phyloP scores from a whole-genome alignment of 2,113 vertebrate genomes.

The Chinchilla lanigera region DNA sequence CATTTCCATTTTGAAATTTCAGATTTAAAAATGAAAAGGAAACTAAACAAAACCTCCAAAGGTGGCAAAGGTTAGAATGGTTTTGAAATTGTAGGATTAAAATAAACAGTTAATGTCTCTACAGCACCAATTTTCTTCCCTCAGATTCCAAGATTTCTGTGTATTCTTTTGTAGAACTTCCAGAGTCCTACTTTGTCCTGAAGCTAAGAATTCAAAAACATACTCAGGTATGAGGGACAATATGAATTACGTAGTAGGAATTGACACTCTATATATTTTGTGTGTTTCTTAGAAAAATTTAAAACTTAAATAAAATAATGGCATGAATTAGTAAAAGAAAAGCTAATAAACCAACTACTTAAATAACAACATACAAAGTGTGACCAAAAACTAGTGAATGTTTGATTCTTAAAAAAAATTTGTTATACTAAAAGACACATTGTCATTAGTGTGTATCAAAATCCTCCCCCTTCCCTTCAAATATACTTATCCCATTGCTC shows the following conservation, averaged over 20 bases:
- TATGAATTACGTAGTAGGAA: neutral
- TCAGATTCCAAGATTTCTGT: neutral
- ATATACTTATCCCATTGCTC: neutral
- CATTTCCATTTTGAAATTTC: constrained; percentile 2
- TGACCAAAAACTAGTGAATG: neutral
- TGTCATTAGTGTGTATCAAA: neutral
- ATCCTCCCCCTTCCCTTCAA: neutral
- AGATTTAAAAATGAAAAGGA: neutral
- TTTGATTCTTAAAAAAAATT: neutral
- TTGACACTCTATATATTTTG: neutral
- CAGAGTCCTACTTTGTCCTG: neutral
- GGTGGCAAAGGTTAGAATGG: neutral
- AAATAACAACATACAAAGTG: neutral
- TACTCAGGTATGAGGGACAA: neutral
- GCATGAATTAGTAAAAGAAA: neutral
- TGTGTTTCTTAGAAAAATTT: neutral
- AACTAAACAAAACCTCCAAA: neutral
- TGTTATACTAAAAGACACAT: neutral
- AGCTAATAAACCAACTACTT: neutral
- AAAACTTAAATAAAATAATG: neutral
- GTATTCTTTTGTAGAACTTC: neutral
- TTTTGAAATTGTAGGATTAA: neutral
- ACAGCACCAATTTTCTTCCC: neutral
- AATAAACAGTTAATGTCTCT: neutral
- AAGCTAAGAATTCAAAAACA: neutral